A percentile compares a stretch with the other conserved stretches of the same genome.
Conservation (phyloP, 2,113 vertebrate genomes). For the Psilopogon haemacephalus region DNA sequence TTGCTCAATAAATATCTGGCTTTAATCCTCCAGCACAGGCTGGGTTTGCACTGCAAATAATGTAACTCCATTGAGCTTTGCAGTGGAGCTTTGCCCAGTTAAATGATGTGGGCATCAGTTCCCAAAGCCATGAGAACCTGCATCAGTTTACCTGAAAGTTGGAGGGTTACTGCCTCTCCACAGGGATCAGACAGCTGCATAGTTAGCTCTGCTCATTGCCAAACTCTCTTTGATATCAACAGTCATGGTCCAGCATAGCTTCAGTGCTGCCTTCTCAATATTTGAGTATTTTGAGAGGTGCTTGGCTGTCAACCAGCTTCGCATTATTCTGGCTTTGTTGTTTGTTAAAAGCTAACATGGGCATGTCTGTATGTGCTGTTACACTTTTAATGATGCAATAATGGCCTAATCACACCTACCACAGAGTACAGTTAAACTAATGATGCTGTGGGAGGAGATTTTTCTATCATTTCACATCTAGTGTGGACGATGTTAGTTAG, state of each 20-base stretch:
- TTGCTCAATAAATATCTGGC: neutral
- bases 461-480: neutral
- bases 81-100: neutral
- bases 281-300: neutral
- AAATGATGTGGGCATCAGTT: fast-evolving
- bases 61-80: fast-evolving
- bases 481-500: neutral
- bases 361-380: neutral
- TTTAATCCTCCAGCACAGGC: neutral
- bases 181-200: neutral
- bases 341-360: neutral
- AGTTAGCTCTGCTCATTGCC: neutral
- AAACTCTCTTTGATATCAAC: neutral
- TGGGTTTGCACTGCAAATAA: neutral
- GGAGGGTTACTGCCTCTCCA: neutral
- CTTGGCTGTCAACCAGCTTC: neutral
- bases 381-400: neutral
- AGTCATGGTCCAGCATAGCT: neutral
- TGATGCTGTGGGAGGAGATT: neutral
- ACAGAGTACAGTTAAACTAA: neutral
- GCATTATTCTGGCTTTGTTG: neutral
- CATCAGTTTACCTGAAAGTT: neutral
- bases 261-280: neutral
- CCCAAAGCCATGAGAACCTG: neutral
- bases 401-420: neutral